Conservation (phyloP, 2,113 vertebrate species). For the Dolichotis patagonum region DNA sequence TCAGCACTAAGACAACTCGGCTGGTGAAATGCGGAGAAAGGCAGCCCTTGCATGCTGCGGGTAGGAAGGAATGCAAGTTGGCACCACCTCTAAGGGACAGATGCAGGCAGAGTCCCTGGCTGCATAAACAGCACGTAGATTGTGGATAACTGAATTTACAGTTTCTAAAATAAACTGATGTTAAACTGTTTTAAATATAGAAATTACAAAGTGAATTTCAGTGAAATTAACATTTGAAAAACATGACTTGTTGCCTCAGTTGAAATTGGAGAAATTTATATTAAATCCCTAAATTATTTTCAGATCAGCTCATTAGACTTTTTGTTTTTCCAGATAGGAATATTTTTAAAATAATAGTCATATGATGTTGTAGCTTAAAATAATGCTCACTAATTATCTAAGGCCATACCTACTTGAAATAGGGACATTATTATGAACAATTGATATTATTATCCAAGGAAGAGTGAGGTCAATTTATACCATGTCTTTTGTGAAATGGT, state of each 20-base stretch:
- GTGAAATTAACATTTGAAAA: not conserved
- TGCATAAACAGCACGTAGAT: not conserved
- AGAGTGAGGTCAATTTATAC: not conserved
- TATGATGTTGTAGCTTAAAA: not conserved
- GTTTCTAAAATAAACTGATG: not conserved
- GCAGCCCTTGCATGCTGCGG: rapidly evolving
- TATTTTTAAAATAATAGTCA: not conserved
- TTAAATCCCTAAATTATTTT: not conserved
- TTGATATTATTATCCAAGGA: not conserved
- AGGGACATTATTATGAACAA: not conserved
- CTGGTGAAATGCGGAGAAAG: not conserved
- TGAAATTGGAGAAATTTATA: not conserved
- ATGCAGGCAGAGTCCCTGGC: not conserved
- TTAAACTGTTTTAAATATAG: not conserved
- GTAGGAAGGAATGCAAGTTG: not conserved
- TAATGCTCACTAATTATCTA: not conserved
- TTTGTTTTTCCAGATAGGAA: not conserved
- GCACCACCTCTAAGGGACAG: not conserved
- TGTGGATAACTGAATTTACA: not conserved
- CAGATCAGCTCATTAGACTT: not conserved
- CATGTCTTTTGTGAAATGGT: not conserved
- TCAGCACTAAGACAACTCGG: not conserved
- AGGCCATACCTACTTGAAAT: not conserved
- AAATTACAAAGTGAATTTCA: not conserved
- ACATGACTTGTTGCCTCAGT: not conserved